These are phyloP conservation scores for Spisula subtruncata DNA, from an alignment of 2,888 invertebrate genomes.

Conservation along the genomic window DNA sequence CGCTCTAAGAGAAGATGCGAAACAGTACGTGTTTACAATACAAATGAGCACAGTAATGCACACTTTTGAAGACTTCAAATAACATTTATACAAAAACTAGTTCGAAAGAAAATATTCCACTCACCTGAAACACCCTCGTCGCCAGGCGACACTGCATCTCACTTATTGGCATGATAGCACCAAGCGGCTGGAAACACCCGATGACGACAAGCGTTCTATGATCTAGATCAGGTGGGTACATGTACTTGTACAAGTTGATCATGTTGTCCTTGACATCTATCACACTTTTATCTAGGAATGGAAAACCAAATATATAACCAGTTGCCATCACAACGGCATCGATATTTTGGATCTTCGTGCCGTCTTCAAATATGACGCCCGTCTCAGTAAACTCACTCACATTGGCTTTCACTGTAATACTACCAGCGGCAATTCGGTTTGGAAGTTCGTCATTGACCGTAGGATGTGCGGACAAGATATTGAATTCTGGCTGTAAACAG, in stretches of 20 bases:
- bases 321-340: conserved; percentile 87
- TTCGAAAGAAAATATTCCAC: background rate
- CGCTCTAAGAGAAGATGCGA: too few relatives aligned
- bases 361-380: conserved; percentile 84
- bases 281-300: conserved; percentile 86
- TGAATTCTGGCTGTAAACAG: conserved; percentile 87
- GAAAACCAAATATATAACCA: conserved; percentile 88
- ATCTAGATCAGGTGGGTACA: conserved; percentile 86
- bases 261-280: conserved; percentile 80
- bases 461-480: conserved; percentile 80
- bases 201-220: conserved; percentile 88
- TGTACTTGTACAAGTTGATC: conserved; percentile 87
- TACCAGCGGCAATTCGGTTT: conserved; percentile 86
- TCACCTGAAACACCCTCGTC: conserved; percentile 85
- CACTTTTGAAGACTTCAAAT: too few relatives aligned
- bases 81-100: too few relatives aligned
- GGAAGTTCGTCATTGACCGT: conserved; percentile 88
- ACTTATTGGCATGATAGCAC: conserved; percentile 88
- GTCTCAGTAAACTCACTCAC: conserved; percentile 81
- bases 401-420: conserved; percentile 85
- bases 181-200: conserved; percentile 88
- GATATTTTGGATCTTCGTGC: conserved; percentile 81
- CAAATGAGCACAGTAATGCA: too few relatives aligned
- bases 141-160: conserved; percentile 89
- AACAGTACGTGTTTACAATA: too few relatives aligned